phyloP scores from a whole-genome alignment of 2,888 invertebrate genomes.

The Drosophila infuscata region DNA sequence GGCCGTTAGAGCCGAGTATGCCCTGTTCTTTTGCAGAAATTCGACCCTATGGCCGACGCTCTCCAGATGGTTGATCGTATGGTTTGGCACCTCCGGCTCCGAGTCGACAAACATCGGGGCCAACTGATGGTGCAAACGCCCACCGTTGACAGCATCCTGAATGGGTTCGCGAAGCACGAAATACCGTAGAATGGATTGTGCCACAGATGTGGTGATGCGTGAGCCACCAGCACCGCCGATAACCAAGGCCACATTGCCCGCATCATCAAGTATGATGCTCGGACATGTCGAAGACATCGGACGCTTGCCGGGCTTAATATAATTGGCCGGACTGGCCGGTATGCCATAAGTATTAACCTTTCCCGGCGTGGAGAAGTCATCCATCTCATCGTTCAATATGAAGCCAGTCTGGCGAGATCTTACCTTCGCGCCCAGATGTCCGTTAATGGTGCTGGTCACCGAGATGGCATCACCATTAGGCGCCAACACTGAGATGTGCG shows the following conservation, averaged over 20 bases:
- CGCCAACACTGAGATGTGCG: slow-evolving; percentile 94
- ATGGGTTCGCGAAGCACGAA: slow-evolving; percentile 89
- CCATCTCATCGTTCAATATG: slow-evolving; percentile 97
- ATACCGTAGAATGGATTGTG: slow-evolving; percentile 88
- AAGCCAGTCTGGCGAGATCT: slow-evolving; percentile 93
- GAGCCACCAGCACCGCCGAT: slow-evolving; percentile 96
- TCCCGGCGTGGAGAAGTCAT: slow-evolving; percentile 95
- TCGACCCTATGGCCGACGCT: slow-evolving; percentile 83
- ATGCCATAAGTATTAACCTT: slow-evolving; percentile 90
- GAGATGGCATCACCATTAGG: slow-evolving; percentile 96
- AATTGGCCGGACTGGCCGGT: slow-evolving; percentile 93
- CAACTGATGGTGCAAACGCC: slow-evolving; percentile 95
- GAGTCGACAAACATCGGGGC: slow-evolving; percentile 90
- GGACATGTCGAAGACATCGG: slow-evolving; percentile 97
- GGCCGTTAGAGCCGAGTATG: slow-evolving; percentile 87
- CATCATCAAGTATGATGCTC: slow-evolving; percentile 89
- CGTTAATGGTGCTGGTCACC: slow-evolving; percentile 95
- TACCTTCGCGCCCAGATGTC: slow-evolving; percentile 90
- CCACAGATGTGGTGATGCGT: slow-evolving; percentile 93
- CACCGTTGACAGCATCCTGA: slow-evolving; percentile 88
- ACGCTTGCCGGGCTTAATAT: slow-evolving; percentile 91
- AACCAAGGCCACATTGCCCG: slow-evolving; percentile 88
- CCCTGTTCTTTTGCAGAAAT: slow-evolving; percentile 76
- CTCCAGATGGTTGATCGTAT: slow-evolving; percentile 62
- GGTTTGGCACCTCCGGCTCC: slow-evolving; percentile 88